A percentile compares a stretch with the other conserved stretches of the same genome.
Conservation (phyloP, 1,140 invertebrate genomes). For the Globodera ellingtonae region DNA sequence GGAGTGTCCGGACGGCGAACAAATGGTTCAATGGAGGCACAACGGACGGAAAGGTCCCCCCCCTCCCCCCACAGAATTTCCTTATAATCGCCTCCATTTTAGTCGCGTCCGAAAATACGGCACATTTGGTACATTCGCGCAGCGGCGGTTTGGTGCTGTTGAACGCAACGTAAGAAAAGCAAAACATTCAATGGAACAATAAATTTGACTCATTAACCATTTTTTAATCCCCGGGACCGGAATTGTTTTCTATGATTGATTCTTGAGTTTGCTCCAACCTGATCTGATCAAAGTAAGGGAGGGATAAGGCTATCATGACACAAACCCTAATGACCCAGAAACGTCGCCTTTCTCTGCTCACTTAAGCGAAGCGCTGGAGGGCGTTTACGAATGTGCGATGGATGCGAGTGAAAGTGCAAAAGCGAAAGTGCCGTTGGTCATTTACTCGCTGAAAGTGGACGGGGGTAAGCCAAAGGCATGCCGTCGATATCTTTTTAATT, state of each 20-base stretch:
- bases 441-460: slow-evolving; percentile 19
- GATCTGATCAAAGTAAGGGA: no score
- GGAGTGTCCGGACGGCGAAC: slow-evolving; percentile 29
- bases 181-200: background rate
- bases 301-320: no score
- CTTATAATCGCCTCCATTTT: background rate
- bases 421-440: background rate
- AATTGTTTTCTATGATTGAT: no score
- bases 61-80: background rate
- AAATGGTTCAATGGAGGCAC: slow-evolving; percentile 30
- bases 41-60: slow-evolving; percentile 8
- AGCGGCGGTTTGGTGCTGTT: slow-evolving; percentile 56
- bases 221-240: no score
- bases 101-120: slow-evolving; percentile 20
- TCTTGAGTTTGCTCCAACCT: no score
- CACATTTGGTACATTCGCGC: slow-evolving; percentile 34
- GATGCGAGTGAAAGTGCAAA: slow-evolving; percentile 9
- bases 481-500: background rate
- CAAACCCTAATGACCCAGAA: background rate
- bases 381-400: background rate
- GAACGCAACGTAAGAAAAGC: slow-evolving; percentile 41
- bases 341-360: background rate
- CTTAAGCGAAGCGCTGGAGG: background rate
- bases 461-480: background rate
- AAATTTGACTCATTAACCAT: no score